phyloP scores from a whole-genome alignment of 2,797 vertebrate genomes.

The Syndactyla subalaris region DNA sequence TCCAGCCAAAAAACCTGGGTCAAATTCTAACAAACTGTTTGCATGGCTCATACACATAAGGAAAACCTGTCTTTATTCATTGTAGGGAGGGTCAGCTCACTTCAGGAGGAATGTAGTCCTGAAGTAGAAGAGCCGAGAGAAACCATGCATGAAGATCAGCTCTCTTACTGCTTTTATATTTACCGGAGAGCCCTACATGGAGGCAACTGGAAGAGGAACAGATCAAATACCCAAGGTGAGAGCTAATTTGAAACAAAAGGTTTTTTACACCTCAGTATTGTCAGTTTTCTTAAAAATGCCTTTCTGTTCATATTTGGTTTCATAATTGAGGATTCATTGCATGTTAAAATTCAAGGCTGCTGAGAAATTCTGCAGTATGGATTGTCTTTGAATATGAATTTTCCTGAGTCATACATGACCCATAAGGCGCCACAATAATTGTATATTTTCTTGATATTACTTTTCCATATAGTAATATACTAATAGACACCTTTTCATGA shows the following conservation, averaged over 20 bases:
- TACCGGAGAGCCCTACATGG: background rate
- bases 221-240: background rate
- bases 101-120: background rate
- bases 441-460: background rate
- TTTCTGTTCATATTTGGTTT: background rate
- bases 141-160: background rate
- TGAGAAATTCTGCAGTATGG: background rate
- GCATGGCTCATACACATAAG: background rate
- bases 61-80: background rate
- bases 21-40: background rate
- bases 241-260: background rate
- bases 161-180: background rate
- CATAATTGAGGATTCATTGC: background rate
- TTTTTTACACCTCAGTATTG: background rate
- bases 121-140: background rate
- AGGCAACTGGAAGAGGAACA: background rate
- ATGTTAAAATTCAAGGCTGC: background rate
- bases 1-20: background rate
- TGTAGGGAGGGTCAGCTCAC: background rate
- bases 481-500: background rate
- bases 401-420: background rate
- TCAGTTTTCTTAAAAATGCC: background rate
- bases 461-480: background rate
- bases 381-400: background rate
- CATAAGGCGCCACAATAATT: background rate